Percentiles rank a stretch among this genome's conserved stretches.
Conservation (phyloP, 2,888 invertebrate genomes). For the Pheosia tremula region DNA sequence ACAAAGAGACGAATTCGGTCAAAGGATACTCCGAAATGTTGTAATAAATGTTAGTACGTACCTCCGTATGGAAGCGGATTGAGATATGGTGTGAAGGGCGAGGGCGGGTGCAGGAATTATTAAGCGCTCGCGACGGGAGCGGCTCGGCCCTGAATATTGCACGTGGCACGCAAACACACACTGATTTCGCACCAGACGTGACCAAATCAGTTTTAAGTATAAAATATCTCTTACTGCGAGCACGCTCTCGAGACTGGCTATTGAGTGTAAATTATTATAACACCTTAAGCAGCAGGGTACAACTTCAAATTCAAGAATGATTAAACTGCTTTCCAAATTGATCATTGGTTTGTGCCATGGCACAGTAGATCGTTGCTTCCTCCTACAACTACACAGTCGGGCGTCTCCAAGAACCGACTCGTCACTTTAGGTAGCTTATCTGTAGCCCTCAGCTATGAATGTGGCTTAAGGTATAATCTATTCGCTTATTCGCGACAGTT, state of each 20-base stretch:
- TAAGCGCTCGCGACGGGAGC: conserved; percentile 30
- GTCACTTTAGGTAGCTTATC: too few species aligned
- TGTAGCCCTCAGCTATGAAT: too few species aligned
- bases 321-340: too few species aligned
- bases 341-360: too few species aligned
- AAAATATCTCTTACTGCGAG: not conserved
- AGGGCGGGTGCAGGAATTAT: conserved; percentile 34
- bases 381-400: too few species aligned
- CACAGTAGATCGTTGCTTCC: too few species aligned
- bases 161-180: conserved; percentile 23
- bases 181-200: conserved; percentile 1
- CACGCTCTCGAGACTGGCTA: not conserved
- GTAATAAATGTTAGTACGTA: conserved; percentile 19
- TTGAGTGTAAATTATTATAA: not conserved
- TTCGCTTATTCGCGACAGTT: too few species aligned
- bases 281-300: not conserved
- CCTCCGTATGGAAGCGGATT: not conserved
- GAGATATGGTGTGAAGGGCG: conserved; percentile 17
- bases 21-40: conserved; percentile 24
- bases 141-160: conserved; percentile 30
- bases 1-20: conserved; percentile 31
- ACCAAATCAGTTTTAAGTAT: not conserved
- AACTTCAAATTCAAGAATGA: too few species aligned
- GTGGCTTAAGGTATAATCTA: too few species aligned
- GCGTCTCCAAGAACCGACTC: too few species aligned